A percentile compares a stretch with the other conserved stretches of the same genome.
Evolutionary conservation across 2,797 vertebrate species (phyloP).

Genomic region (Scomberomorus guttatus): DNA sequence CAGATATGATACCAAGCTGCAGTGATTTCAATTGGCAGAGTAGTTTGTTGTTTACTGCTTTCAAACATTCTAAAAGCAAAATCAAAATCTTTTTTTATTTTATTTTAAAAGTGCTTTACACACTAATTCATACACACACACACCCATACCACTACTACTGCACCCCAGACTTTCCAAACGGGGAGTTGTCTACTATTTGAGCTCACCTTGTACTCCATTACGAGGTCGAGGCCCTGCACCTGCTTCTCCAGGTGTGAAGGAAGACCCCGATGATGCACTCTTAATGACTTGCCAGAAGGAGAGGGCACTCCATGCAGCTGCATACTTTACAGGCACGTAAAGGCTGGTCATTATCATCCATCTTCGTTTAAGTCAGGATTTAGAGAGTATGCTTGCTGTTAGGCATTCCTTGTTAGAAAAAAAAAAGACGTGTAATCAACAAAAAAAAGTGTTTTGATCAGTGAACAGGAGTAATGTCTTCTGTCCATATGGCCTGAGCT

Average conservation of each 20-base stretch:
- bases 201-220: constrained; percentile 78
- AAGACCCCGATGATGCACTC: constrained; percentile 74
- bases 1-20: constrained; percentile 30
- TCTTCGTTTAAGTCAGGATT: constrained; percentile 66
- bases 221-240: constrained; percentile 75
- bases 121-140: not conserved
- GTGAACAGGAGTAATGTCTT: constrained; percentile 40
- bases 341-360: constrained; percentile 65
- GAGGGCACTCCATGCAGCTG: constrained; percentile 75
- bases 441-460: constrained; percentile 28
- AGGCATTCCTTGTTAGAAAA: constrained; percentile 21
- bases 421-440: constrained; percentile 17
- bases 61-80: constrained; percentile 21
- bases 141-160: not conserved
- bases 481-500: constrained; percentile 21
- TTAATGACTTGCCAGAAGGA: constrained; percentile 80
- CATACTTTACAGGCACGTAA: constrained; percentile 61
- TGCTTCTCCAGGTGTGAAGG: constrained; percentile 82
- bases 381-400: constrained; percentile 42
- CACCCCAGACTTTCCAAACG: constrained; percentile 38
- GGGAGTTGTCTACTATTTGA: constrained; percentile 57
- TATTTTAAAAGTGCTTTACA: not conserved
- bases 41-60: constrained; percentile 7
- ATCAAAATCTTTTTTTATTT: not conserved
- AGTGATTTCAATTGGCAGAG: constrained; percentile 19